Evolutionary conservation across 2,797 vertebrate genomes (phyloP).

Genomic region (Huso huso): DNA sequence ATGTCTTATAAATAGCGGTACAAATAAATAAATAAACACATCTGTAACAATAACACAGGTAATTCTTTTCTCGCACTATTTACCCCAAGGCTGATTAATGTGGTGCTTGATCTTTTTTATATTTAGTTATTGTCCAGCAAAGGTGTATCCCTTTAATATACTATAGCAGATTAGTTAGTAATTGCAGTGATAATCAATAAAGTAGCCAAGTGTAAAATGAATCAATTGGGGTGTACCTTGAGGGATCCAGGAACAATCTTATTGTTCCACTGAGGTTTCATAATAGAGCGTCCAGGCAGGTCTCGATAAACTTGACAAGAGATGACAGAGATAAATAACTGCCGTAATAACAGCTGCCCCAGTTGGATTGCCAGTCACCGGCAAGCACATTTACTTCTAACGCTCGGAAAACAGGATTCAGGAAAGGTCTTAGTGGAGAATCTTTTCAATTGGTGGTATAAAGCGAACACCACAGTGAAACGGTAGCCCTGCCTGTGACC

Average conservation of each 20-base stretch:
- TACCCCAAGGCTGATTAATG: slow-evolving; percentile 62
- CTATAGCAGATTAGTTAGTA: slow-evolving; percentile 71
- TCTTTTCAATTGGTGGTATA: too few relatives aligned
- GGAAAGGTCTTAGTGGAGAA: too few relatives aligned
- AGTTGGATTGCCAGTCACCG: slow-evolving; percentile 67
- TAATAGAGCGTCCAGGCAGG: slow-evolving; percentile 67
- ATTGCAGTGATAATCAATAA: slow-evolving; percentile 78
- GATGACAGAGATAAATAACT: slow-evolving; percentile 79
- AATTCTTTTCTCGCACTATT: slow-evolving; percentile 24
- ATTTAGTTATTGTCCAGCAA: slow-evolving; percentile 79
- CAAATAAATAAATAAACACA: too few relatives aligned
- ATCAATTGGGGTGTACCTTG: slow-evolving; percentile 43
- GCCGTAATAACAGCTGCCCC: slow-evolving; percentile 81
- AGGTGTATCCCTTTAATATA: slow-evolving; percentile 69
- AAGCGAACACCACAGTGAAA: too few relatives aligned
- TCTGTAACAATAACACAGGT: too few relatives aligned
- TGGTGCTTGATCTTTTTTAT: slow-evolving; percentile 57
- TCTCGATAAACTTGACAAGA: slow-evolving; percentile 63
- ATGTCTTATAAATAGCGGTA: too few relatives aligned
- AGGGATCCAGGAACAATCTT: slow-evolving; percentile 57
- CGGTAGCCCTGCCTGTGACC: too few relatives aligned
- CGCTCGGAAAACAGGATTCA: too few relatives aligned
- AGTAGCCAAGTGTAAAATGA: slow-evolving; percentile 71
- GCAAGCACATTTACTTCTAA: slow-evolving; percentile 35
- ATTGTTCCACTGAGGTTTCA: slow-evolving; percentile 67